Percentiles rank a stretch among this genome's conserved stretches.
These are phyloP conservation scores for Centropyge bicolor DNA, from an alignment of 2,797 vertebrate genomes.

Conservation along the genomic window DNA sequence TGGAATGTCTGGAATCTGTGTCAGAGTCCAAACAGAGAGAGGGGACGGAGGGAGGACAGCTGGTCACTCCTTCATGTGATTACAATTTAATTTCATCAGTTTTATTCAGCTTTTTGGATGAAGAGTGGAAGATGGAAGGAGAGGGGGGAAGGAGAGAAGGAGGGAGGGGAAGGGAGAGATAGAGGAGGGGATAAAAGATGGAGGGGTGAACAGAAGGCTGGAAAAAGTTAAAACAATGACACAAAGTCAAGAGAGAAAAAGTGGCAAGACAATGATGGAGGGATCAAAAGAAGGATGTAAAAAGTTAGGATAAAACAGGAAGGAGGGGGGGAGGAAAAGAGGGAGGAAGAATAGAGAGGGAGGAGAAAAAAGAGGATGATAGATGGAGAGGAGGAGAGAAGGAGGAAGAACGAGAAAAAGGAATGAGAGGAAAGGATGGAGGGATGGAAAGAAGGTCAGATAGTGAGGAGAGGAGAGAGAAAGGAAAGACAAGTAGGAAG, in stretches of 20 bases:
- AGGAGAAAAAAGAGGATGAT: background rate
- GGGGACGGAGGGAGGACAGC: background rate
- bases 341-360: background rate
- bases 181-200: background rate
- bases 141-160: background rate
- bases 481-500: background rate
- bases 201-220: background rate
- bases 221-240: no score
- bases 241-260: background rate
- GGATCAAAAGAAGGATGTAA: no score
- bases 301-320: no score
- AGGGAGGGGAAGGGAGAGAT: no score
- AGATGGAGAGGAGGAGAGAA: background rate
- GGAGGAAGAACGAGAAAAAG: no score
- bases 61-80: background rate
- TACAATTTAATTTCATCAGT: no score
- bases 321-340: no score
- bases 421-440: background rate
- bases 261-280: no score
- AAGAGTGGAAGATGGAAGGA: background rate
- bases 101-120: background rate
- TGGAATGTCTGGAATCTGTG: constrained; percentile 37
- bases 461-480: background rate
- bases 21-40: constrained; percentile 28
- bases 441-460: background rate